Evolutionary conservation across 2,113 vertebrate species (phyloP).

Genomic region (Cheirogaleus medius): DNA sequence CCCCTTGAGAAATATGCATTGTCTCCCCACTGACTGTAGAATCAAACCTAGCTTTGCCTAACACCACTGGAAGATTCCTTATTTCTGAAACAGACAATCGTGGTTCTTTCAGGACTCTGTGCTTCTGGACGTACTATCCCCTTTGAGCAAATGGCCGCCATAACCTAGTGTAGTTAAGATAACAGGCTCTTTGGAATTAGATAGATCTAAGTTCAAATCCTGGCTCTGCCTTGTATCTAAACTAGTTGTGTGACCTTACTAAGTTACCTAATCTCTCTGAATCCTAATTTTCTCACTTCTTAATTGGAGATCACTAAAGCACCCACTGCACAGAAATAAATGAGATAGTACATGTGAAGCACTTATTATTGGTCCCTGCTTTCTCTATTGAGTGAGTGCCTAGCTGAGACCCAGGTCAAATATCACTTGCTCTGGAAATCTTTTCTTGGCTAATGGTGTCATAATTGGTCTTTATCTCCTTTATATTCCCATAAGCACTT

Average conservation of each 20-base stretch:
- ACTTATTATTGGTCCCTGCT: neutral
- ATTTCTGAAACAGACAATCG: neutral
- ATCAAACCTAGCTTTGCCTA: neutral
- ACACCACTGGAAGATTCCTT: neutral
- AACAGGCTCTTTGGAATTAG: neutral
- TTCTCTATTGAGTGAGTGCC: neutral
- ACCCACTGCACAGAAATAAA: neutral
- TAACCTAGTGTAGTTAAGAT: neutral
- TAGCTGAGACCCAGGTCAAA: neutral
- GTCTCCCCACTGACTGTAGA: neutral
- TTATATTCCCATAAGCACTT: neutral
- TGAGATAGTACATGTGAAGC: neutral
- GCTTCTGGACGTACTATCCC: neutral
- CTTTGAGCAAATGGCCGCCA: neutral
- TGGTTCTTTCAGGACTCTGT: neutral
- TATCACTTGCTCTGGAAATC: neutral
- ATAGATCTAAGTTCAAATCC: neutral
- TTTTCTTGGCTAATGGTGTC: neutral
- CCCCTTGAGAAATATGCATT: neutral
- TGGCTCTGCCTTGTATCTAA: neutral
- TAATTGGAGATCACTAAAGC: neutral
- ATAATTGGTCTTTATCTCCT: neutral
- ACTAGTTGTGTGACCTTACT: neutral
- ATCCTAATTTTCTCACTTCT: neutral
- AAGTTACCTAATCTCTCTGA: neutral